A percentile compares a stretch with the other conserved stretches of the same genome.
phyloP scores from a whole-genome alignment of 2,888 invertebrate genomes.

The Stegophylla sp. region DNA sequence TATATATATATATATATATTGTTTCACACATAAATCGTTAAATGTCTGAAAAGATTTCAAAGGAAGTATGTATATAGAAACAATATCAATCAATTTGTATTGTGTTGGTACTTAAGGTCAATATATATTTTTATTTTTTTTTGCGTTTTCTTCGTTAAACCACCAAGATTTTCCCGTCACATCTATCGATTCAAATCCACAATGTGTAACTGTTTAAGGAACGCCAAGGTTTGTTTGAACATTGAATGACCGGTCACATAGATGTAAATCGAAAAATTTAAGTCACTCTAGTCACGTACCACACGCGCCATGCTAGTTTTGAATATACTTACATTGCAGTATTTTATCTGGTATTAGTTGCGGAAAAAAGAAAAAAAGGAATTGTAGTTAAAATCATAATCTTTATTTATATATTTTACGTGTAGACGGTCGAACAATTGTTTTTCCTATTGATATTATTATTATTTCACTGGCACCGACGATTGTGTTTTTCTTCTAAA shows the following conservation, averaged over 20 bases:
- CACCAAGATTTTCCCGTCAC: background rate
- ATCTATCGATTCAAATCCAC: background rate
- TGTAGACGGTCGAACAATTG: background rate
- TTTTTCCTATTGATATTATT: conserved; percentile 35
- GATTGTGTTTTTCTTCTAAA: conserved; percentile 17
- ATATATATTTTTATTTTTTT: background rate
- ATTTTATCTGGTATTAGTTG: background rate
- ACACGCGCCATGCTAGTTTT: conserved; percentile 9
- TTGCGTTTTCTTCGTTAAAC: conserved; percentile 23
- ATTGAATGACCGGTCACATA: conserved; percentile 33
- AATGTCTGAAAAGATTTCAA: no score
- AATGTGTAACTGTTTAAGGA: conserved; percentile 24
- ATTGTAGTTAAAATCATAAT: background rate
- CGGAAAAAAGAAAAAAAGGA: background rate
- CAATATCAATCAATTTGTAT: no score
- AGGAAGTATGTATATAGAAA: no score
- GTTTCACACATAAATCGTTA: no score
- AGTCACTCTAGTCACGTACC: conserved; percentile 34
- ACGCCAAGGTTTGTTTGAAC: conserved; percentile 43
- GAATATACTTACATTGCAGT: conserved; percentile 9
- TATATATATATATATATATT: no score
- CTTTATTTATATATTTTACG: background rate
- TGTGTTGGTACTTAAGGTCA: background rate
- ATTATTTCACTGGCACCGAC: conserved; percentile 14
- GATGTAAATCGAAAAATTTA: conserved; percentile 19